Evolutionary conservation across 2,888 invertebrate genomes (phyloP), one percentile per base, ranked within the genome.

Genomic region (Nesidiocoris tenuis): DNA sequence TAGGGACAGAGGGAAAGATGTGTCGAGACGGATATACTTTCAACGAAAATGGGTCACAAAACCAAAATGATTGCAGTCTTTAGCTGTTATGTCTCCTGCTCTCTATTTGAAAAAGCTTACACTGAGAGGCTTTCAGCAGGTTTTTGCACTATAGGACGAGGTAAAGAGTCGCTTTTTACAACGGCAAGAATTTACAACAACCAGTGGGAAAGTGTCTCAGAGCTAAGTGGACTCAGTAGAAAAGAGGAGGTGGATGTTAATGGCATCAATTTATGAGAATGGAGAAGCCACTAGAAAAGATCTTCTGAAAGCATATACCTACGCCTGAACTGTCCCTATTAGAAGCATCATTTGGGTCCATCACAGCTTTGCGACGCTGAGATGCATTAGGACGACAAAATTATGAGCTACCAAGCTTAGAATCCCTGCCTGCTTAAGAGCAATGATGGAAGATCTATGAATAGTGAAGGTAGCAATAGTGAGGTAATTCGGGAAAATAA

Each of bases 231-330:
- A 70, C 61, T 24, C 59, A n/a, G 57, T 19, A 12, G 23, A 16
- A 5, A 23, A 59, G 22, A 54, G 39, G 61, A 70, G 61, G 54
- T 19, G 22, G 59, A 70, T 59, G 70, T 59, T 57, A 70, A 61
- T 59, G 70, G 25, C 61, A 57, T 70, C 70, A 70, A 70, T 70
- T 70, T 70, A 70, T 70, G 61, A 24, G 59, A 70, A 70, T 59
- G 59, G 39, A 7, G 39, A 39, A 39, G 5, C 39, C 39, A 39
- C 39, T 39, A 39, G 7, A 7, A 16, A 12, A 12, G n/a, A 19
- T 18, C 59, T 59, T 3, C 59, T n/a, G 59, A 59, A 59, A 59
- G 39, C 39, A 39, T 39, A 39, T 12, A 3, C 3, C 5, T 12
- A 39, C 39, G 39, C 39, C 39, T 39, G 39, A 7, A 12, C 39